A percentile compares a stretch with the other conserved stretches of the same genome.
These are phyloP conservation scores for Cosmia trapezina DNA, from an alignment of 2,888 invertebrate genomes.

Conservation along the genomic window DNA sequence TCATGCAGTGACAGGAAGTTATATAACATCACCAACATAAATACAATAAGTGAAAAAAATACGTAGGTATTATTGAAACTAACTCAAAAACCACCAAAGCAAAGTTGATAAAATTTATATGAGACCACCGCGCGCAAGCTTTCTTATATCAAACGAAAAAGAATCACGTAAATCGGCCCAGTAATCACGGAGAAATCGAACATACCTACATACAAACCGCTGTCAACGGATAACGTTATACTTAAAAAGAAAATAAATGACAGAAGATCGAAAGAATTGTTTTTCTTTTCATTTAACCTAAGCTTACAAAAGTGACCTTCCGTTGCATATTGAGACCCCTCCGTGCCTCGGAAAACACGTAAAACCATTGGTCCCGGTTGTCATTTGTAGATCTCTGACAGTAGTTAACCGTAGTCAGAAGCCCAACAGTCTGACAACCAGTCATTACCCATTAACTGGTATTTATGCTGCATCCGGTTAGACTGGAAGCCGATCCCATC, in stretches of 20 bases:
- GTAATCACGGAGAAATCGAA: too few species aligned
- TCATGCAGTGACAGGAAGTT: too few species aligned
- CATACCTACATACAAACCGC: not conserved
- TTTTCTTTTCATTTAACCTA: not conserved
- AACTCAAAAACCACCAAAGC: too few species aligned
- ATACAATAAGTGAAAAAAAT: too few species aligned
- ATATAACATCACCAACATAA: too few species aligned
- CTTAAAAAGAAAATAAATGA: conserved; percentile 9
- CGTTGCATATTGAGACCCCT: not conserved
- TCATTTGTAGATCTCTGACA: too few species aligned
- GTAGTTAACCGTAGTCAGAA: too few species aligned
- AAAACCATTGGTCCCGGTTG: not conserved
- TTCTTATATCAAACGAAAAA: too few species aligned
- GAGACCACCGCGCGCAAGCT: too few species aligned
- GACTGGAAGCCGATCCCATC: not conserved
- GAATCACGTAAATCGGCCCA: too few species aligned
- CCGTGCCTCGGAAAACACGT: not conserved
- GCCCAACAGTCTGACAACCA: not conserved
- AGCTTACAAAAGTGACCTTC: not conserved
- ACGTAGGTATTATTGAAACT: too few species aligned
- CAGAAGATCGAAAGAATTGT: conserved; percentile 13
- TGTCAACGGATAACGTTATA: conserved; percentile 6
- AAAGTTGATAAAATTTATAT: too few species aligned
- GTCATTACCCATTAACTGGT: not conserved
- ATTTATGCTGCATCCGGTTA: not conserved